These are phyloP conservation scores for Prochilodus magdalenae DNA, from an alignment of 2,113 vertebrate species.

Conservation along the genomic window DNA sequence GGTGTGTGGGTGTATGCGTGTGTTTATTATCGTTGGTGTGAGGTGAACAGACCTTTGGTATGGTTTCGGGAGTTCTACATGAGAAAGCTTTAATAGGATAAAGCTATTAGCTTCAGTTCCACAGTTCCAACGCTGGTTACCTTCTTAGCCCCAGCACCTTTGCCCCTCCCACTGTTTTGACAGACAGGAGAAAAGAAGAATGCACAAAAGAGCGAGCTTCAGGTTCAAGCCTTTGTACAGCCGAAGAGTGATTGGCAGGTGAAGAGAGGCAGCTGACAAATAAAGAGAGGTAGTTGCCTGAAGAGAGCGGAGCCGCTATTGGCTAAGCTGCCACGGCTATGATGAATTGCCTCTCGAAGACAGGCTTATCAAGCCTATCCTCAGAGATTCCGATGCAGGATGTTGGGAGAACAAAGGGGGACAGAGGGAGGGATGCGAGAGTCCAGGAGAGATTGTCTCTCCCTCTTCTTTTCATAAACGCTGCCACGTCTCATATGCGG, in stretches of 20 bases:
- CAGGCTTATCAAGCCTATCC: not conserved
- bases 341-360: constrained; percentile 19
- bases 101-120: too few species aligned
- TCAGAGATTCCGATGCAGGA: constrained; percentile 35
- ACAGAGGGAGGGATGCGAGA: not conserved
- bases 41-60: too few species aligned
- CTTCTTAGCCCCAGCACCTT: not conserved
- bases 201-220: not conserved
- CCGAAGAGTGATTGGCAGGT: not conserved
- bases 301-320: not conserved
- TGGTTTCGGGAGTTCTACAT: too few species aligned
- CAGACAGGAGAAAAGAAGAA: not conserved
- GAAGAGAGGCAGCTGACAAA: not conserved
- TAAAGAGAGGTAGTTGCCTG: not conserved
- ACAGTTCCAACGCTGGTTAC: too few species aligned
- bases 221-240: not conserved
- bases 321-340: constrained; percentile 7
- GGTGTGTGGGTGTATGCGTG: too few species aligned
- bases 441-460: not conserved
- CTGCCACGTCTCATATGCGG: constrained; percentile 67
- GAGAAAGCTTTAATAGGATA: too few species aligned
- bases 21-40: too few species aligned
- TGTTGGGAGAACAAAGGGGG: constrained; percentile 12
- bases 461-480: constrained; percentile 66
- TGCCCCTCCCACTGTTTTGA: not conserved